Base-by-base conservation (phyloP, 2,888 invertebrate genomes). In the Bursaphelenchus okinawaensis region DNA sequence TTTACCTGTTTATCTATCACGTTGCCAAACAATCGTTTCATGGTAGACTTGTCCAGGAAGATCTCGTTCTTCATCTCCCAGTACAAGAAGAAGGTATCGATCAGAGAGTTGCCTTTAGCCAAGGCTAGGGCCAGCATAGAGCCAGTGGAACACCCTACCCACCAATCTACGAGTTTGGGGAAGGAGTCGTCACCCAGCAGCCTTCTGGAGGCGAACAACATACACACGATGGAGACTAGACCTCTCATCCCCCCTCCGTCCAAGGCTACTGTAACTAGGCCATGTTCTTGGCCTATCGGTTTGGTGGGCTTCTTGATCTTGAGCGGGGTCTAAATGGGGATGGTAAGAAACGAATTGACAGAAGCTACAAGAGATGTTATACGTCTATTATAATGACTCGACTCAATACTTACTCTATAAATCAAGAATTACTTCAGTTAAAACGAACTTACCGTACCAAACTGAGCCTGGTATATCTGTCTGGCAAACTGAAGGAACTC, bases 11-110 rank as follows among this genome's bases (percentile, higher is more conserved):
- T 63, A 24, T 66, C 67, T 20, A 75, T 76, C 64, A 77, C 78
- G 63, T 77, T 76, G 29, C 78, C 76, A 23, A 79, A 69, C 8
- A 79, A 71, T 26, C 79, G 62, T 54, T 76, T 67, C 67, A 79
- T 70, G 1, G 79, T 78, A 23, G 72, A 71, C 51, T 76, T 77
- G 56, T 76, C 75, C 16, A 79, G 58, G 55, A 79, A 79, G 28
- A 79, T 79, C 65, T 75, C 67, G 26, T 64, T 56, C 58, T 79
- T 79, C 79, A 79, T 79, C 54, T 79, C 74, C 78, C 78, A 79
- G 55, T 79, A 28, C 69, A 68, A 31, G 31, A 68, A 68, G 40
- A 68, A 68, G 23, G 62, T 64, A 19, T 68, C 68, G 9, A 63
- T 70, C 19, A 79, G 71, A 7, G 72, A 64, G 12, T 66, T 64